phyloP scores from a whole-genome alignment of 2,113 vertebrate species.

The Spheniscus mendiculus region DNA sequence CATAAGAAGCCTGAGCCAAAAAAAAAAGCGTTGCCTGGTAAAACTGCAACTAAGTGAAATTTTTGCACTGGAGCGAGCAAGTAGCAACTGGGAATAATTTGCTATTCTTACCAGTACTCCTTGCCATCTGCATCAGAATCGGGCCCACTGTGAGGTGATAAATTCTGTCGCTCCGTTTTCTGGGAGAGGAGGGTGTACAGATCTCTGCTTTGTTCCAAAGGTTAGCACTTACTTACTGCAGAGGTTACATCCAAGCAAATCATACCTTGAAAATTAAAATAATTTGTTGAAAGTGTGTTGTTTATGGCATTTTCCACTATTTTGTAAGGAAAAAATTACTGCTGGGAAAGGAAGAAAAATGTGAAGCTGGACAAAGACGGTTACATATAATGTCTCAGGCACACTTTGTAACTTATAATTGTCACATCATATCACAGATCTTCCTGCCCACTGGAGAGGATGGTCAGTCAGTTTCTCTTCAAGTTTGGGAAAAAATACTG shows the following conservation, averaged over 20 bases:
- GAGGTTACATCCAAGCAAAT: background rate
- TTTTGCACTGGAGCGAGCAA: background rate
- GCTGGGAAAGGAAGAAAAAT: background rate
- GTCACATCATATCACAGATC: background rate
- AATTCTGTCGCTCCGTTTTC: background rate
- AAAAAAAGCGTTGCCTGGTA: background rate
- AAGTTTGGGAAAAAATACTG: background rate
- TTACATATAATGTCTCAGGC: background rate
- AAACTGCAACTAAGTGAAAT: background rate
- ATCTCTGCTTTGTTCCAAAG: background rate
- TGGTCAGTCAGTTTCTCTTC: background rate
- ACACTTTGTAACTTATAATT: background rate
- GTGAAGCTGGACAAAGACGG: background rate
- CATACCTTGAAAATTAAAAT: background rate
- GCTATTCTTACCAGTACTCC: background rate
- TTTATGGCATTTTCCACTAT: background rate
- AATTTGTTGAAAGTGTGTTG: background rate
- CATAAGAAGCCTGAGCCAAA: background rate
- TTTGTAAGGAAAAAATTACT: background rate
- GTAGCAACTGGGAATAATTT: background rate
- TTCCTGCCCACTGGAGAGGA: background rate
- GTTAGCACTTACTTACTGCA: background rate
- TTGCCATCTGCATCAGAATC: background rate
- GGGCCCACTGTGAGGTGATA: fast-evolving
- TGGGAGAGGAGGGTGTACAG: background rate